These are phyloP conservation scores for Sweltsa coloradensis DNA, from an alignment of 1,140 invertebrate genomes.

Conservation along the genomic window DNA sequence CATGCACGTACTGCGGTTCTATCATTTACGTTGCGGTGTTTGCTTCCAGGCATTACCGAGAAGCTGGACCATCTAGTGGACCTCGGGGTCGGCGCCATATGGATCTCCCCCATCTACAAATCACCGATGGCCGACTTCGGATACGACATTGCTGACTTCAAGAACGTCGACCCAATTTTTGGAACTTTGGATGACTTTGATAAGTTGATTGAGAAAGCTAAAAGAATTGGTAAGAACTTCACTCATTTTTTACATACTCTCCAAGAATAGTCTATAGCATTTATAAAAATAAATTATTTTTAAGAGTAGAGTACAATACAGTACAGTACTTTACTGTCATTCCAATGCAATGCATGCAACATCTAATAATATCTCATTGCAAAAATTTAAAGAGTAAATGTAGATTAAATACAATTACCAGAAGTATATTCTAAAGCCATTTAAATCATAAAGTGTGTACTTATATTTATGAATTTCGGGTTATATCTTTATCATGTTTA, in stretches of 20 bases:
- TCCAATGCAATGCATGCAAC: too few species aligned
- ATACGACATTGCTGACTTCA: constrained; percentile 53
- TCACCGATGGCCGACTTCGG: constrained; percentile 48
- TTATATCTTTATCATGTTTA: too few species aligned
- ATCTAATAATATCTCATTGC: too few species aligned
- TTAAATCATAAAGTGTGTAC: too few species aligned
- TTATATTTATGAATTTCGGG: too few species aligned
- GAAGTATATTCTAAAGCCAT: too few species aligned
- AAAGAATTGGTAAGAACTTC: constrained; percentile 22
- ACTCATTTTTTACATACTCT: not conserved
- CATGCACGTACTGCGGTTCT: too few species aligned
- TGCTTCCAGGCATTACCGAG: constrained; percentile 37
- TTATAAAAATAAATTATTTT: too few species aligned
- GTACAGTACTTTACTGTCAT: too few species aligned
- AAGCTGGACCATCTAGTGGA: constrained; percentile 50
- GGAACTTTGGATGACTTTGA: constrained; percentile 52
- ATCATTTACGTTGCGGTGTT: constrained; percentile 1
- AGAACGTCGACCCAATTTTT: constrained; percentile 39
- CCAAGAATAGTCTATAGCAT: not conserved
- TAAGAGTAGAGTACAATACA: too few species aligned
- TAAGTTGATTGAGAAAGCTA: constrained; percentile 30
- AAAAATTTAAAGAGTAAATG: too few species aligned
- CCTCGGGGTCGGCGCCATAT: constrained; percentile 39
- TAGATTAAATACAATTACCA: too few species aligned
- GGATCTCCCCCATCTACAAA: constrained; percentile 45